Conservation (phyloP, 2,888 invertebrate species). For the Lycia hirtaria region DNA sequence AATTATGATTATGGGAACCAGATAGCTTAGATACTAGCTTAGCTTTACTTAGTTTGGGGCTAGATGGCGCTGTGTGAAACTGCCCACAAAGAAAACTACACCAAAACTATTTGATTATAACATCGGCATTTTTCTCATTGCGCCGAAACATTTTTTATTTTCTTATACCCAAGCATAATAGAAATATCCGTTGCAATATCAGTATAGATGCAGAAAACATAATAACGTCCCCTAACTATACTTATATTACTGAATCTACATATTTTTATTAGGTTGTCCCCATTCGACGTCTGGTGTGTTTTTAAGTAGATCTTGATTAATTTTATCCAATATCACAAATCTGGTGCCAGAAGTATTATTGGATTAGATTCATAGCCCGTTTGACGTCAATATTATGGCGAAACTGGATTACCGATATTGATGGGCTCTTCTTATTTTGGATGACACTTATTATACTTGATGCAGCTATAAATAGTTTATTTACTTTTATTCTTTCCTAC, state of each 20-base stretch:
- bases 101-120: too few species aligned
- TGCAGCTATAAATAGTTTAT: not conserved
- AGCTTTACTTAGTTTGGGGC: too few species aligned
- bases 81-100: too few species aligned
- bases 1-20: too few species aligned
- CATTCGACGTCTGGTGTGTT: constrained; percentile 5
- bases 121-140: too few species aligned
- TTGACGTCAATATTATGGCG: constrained; percentile 17
- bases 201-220: constrained; percentile 2
- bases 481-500: too few species aligned
- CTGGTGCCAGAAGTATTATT: constrained; percentile 15
- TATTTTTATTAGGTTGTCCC: constrained; percentile 5
- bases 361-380: constrained; percentile 10
- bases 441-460: not conserved
- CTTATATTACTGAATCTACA: not conserved
- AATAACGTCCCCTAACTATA: not conserved
- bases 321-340: constrained; percentile 14
- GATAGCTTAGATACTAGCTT: too few species aligned
- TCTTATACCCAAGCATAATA: too few species aligned
- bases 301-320: constrained; percentile 16
- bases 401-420: not conserved
- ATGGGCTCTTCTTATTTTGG: not conserved
- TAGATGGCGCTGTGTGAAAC: too few species aligned
- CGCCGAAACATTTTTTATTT: too few species aligned
- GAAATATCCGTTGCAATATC: too few species aligned